These are phyloP conservation scores for Siniperca undulata DNA, from an alignment of 2,797 vertebrate species.

Conservation along the genomic window DNA sequence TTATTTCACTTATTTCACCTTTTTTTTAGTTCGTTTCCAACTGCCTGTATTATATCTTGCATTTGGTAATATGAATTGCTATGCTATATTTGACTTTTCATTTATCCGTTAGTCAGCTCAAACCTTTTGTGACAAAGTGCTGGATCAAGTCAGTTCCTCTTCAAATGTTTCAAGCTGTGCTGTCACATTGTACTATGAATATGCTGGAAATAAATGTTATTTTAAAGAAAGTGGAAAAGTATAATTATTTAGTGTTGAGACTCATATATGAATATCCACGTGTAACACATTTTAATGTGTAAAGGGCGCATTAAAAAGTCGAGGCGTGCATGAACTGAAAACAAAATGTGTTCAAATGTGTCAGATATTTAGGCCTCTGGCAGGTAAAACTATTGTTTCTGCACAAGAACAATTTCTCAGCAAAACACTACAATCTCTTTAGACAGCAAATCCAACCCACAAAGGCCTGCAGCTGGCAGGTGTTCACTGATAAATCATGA, in stretches of 20 bases:
- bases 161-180: constrained; percentile 88
- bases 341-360: background rate
- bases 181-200: constrained; percentile 88
- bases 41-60: constrained; percentile 84
- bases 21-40: constrained; percentile 65
- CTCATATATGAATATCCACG: background rate
- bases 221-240: constrained; percentile 83
- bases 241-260: constrained; percentile 7
- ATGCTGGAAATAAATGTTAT: constrained; percentile 99
- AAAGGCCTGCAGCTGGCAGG: background rate
- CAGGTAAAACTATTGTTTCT: background rate
- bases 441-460: background rate
- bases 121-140: constrained; percentile 83
- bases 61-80: constrained; percentile 84
- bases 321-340: background rate
- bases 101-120: constrained; percentile 81
- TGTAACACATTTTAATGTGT: background rate
- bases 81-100: constrained; percentile 87
- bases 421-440: background rate
- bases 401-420: background rate
- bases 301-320: background rate
- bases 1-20: constrained; percentile 78
- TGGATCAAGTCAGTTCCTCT: constrained; percentile 85
- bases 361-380: background rate
- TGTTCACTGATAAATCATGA: background rate